A percentile compares a stretch with the other conserved stretches of the same genome.
These are phyloP conservation scores for Gambusia affinis DNA, from an alignment of 2,113 vertebrate genomes.

Conservation along the genomic window DNA sequence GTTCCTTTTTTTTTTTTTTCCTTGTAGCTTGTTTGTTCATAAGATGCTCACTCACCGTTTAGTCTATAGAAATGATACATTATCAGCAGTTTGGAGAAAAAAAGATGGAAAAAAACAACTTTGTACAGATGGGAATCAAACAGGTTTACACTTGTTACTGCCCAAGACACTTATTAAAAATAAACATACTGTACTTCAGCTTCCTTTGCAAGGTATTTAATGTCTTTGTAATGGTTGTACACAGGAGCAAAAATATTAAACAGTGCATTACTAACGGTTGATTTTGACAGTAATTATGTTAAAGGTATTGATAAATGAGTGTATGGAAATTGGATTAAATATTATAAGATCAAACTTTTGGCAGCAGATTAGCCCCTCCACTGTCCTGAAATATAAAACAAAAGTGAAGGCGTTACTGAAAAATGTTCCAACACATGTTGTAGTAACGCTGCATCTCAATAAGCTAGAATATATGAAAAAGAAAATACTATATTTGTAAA, in stretches of 20 bases:
- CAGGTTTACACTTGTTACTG: conserved; percentile 71
- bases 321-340: background rate
- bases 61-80: conserved; percentile 72
- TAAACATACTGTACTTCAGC: conserved; percentile 78
- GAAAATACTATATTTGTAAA: too few relatives aligned
- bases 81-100: conserved; percentile 59
- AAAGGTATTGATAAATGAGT: background rate
- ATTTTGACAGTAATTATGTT: background rate
- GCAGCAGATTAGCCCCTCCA: background rate
- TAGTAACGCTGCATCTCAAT: background rate
- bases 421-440: background rate
- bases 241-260: conserved; percentile 5
- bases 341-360: background rate
- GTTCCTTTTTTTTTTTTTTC: conserved; percentile 69
- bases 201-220: conserved; percentile 63
- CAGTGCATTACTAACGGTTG: conserved; percentile 14
- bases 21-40: conserved; percentile 75
- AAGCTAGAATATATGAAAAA: too few relatives aligned
- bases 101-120: conserved; percentile 4
- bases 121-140: conserved; percentile 74
- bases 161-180: conserved; percentile 71
- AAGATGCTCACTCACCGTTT: conserved; percentile 74
- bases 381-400: background rate
- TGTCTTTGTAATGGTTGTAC: conserved; percentile 42
- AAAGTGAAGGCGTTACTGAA: background rate